Evolutionary conservation across 2,888 invertebrate species (phyloP), one percentile per base, ranked within the genome.

Genomic region (Thyatira batis): DNA sequence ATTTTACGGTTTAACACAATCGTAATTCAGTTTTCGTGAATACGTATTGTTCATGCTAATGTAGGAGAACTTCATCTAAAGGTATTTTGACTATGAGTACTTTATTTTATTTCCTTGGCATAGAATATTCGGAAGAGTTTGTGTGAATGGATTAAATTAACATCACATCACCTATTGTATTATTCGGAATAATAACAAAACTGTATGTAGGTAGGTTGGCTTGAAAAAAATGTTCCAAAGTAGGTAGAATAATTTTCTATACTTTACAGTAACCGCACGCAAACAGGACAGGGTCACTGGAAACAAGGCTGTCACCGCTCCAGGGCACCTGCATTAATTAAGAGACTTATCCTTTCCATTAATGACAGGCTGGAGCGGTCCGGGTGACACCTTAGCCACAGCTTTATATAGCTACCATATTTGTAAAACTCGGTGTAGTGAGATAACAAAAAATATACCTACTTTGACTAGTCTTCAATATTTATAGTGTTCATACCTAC

Each of bases 241-340:
- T n/a, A n/a, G n/a, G n/a, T 48, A 54, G 62, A 59, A 60, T 64
- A 55, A 44, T 50, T 43, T 51, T 57, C 53, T 52, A 52, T 57
- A 57, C 39, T 63, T 59, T 53, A 46, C 54, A 57, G 57, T 60
- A 61, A 65, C 57, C 62, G 55, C 57, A 48, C 48, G 27, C 20
- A 20, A 48, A 28, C 48, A 50, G 50, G 23, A 43, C 56, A 53
- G 67, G 69, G 65, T 72, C 70, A 64, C 52, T 52, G 57, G 65
- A 64, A 66, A 69, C 65, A 73, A 60, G 68, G 63, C 65, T 68
- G 74, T 71, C 74, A 67, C 69, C 63, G 67, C 65, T 63, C 60
- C 56, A 65, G 63, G 70, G 65, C 78, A 77, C 74, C 79, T 82
- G 81, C 79, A 79, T 81, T 82, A 80, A 82, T 84, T 82, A 80